These are phyloP conservation scores for Ischnura elegans DNA, from an alignment of 2,888 invertebrate species.

Conservation along the genomic window DNA sequence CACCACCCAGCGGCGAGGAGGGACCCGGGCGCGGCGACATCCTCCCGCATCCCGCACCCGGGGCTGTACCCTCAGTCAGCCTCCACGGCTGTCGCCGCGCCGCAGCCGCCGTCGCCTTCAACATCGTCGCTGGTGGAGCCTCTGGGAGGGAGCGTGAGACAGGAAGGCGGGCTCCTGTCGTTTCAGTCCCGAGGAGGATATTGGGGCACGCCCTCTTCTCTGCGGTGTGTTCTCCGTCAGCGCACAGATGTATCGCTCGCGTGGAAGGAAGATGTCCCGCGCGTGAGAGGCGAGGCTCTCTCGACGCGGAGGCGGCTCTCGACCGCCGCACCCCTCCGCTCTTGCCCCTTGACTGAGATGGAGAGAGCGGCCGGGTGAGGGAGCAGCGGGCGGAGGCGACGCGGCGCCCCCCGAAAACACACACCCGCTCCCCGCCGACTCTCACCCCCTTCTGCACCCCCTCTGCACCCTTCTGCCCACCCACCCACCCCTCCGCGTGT, in stretches of 20 bases:
- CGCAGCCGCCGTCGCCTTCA: not conserved
- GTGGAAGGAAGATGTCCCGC: not conserved
- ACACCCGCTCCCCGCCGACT: not conserved
- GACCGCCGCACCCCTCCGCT: constrained; percentile 16
- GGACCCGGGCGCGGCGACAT: not conserved
- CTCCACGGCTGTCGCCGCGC: not conserved
- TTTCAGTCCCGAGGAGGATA: not conserved
- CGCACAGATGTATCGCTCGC: not conserved
- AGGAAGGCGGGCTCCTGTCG: no score
- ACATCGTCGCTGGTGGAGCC: not conserved
- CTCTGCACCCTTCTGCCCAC: not conserved
- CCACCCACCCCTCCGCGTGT: not conserved
- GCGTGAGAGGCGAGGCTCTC: not conserved
- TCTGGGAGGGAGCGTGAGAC: not conserved
- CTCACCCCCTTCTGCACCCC: not conserved
- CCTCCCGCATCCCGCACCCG: not conserved
- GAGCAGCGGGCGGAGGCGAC: not conserved
- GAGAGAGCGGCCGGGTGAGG: not conserved
- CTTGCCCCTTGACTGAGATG: not conserved
- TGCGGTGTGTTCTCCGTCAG: not conserved
- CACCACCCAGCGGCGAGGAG: not conserved
- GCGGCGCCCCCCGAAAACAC: not conserved
- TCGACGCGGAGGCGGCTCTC: not conserved
- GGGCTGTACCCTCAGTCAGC: not conserved
- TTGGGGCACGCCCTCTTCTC: not conserved